Conservation (phyloP, 2,888 invertebrate species). For the Resseliella maxima region DNA sequence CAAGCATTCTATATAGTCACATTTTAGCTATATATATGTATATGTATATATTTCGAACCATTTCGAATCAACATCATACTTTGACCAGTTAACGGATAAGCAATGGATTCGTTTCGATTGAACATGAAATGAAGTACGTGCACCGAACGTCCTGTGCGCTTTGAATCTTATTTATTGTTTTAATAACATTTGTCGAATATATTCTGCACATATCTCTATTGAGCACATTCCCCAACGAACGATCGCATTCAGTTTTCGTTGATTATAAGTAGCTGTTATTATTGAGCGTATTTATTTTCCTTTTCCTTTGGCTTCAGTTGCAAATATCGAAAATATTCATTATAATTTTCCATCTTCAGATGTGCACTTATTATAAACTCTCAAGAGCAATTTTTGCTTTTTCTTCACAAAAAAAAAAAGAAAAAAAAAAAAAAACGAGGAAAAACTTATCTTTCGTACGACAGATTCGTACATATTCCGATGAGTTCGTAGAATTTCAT, state of each 20-base stretch:
- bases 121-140: constrained; percentile 47
- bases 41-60: not conserved
- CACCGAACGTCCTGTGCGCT: not conserved
- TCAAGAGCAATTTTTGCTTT: not conserved
- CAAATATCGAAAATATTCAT: not conserved
- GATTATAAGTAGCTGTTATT: constrained; percentile 13
- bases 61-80: not conserved
- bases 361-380: not conserved
- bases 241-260: not conserved
- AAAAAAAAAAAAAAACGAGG: not conserved
- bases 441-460: not conserved
- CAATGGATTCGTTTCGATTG: constrained; percentile 7
- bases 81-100: constrained; percentile 9
- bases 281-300: not conserved
- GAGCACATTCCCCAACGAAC: not conserved
- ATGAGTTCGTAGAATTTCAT: not conserved
- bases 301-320: not conserved
- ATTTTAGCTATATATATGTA: not conserved
- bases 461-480: not conserved
- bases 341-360: not conserved
- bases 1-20: not conserved
- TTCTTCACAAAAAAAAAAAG: no score
- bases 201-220: not conserved
- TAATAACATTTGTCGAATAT: constrained; percentile 6
- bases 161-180: constrained; percentile 53